Evolutionary conservation across 2,113 vertebrate genomes (phyloP).

Genomic region (Mixornis gularis): DNA sequence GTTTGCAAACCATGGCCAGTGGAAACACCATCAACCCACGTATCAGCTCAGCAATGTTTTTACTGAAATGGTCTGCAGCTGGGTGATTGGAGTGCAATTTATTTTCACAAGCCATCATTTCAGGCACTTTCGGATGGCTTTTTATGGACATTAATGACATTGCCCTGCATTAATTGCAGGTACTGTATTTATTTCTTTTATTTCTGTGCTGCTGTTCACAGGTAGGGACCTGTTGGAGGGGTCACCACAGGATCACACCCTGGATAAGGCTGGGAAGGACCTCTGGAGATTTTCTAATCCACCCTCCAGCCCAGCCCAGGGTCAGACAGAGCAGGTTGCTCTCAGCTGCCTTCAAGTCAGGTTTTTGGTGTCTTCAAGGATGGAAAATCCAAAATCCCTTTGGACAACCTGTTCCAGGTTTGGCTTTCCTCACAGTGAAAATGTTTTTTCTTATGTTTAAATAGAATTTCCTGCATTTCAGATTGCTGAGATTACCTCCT

Average conservation of each 20-base stretch:
- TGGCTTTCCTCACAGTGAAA: neutral
- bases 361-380: neutral
- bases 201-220: neutral
- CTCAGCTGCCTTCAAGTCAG: neutral
- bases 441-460: neutral
- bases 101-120: slow-evolving; percentile 48
- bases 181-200: neutral
- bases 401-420: neutral
- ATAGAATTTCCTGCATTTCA: neutral
- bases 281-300: neutral
- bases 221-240: neutral
- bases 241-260: neutral
- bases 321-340: neutral
- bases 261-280: neutral
- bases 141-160: neutral
- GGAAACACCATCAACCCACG: slow-evolving; percentile 19
- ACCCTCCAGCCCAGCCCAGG: neutral
- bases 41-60: slow-evolving; percentile 35
- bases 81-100: slow-evolving; percentile 35
- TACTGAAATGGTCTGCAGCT: slow-evolving; percentile 33
- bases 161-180: neutral
- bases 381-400: neutral
- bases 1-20: slow-evolving; percentile 31
- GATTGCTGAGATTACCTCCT: neutral
- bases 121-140: slow-evolving; percentile 16